A percentile compares a stretch with the other conserved stretches of the same genome.
Conservation (phyloP, 2,888 invertebrate species). For the Drosophila phalerata region DNA sequence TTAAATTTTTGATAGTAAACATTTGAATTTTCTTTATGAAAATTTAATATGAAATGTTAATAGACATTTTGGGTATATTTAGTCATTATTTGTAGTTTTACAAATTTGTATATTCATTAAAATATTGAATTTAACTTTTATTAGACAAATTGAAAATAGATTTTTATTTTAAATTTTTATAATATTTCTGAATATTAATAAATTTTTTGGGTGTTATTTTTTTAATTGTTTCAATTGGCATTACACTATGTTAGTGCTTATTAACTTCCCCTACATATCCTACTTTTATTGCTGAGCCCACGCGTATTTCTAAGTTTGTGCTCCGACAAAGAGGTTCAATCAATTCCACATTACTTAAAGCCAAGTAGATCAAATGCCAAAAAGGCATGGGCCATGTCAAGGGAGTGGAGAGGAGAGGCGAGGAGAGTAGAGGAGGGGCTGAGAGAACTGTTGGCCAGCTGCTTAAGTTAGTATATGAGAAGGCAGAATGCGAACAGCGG, state of each 20-base stretch:
- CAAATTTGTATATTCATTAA: too few relatives aligned
- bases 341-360: conserved; percentile 50
- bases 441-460: conserved; percentile 53
- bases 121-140: too few relatives aligned
- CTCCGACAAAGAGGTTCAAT: conserved; percentile 60
- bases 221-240: neutral
- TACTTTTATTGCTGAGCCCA: conserved; percentile 29
- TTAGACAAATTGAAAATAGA: too few relatives aligned
- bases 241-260: conserved; percentile 19
- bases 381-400: conserved; percentile 24
- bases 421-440: neutral
- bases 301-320: conserved; percentile 28
- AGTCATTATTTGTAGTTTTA: too few relatives aligned
- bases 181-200: too few relatives aligned
- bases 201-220: neutral
- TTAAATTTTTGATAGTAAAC: neutral
- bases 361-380: conserved; percentile 61
- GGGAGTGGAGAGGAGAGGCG: neutral
- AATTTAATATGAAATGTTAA: too few relatives aligned
- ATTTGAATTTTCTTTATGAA: too few relatives aligned
- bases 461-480: conserved; percentile 33
- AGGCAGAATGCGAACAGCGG: conserved; percentile 31
- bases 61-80: too few relatives aligned
- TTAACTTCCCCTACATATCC: conserved; percentile 33
- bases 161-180: too few relatives aligned